Evolutionary conservation across 2,888 invertebrate species (phyloP).

Genomic region (Trachelus tabidus): DNA sequence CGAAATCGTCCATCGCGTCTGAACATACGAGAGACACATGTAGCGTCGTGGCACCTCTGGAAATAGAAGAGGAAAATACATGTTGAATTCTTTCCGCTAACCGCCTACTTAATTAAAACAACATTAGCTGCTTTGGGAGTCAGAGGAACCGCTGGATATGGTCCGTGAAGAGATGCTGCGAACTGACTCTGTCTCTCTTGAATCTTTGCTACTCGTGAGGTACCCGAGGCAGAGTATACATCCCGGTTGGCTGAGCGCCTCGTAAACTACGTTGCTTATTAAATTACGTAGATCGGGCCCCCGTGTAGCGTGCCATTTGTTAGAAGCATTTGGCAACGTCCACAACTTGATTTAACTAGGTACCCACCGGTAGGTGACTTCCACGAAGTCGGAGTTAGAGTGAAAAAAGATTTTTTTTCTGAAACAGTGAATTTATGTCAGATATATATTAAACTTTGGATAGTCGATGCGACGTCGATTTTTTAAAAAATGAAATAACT

Average conservation of each 20-base stretch:
- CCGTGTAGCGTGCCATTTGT: constrained; percentile 30
- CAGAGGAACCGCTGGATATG: constrained; percentile 5
- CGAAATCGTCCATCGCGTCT: constrained; percentile 66
- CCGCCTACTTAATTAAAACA: constrained; percentile 66
- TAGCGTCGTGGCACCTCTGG: constrained; percentile 42
- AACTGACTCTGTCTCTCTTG: background rate
- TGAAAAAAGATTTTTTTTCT: background rate
- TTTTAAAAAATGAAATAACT: background rate
- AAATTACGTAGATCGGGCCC: constrained; percentile 36
- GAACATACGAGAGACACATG: constrained; percentile 66
- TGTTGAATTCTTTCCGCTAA: constrained; percentile 48
- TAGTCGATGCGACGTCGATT: no score
- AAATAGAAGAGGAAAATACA: constrained; percentile 50
- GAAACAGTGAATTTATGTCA: background rate
- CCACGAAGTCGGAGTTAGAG: background rate
- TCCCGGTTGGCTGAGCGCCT: constrained; percentile 22
- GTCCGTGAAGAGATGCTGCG: constrained; percentile 2
- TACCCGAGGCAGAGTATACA: background rate
- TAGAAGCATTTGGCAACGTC: constrained; percentile 36
- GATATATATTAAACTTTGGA: background rate
- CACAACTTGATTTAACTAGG: background rate
- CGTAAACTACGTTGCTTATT: constrained; percentile 50
- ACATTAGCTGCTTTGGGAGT: constrained; percentile 48
- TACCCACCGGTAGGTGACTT: background rate
- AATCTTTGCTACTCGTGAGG: background rate